These are phyloP conservation scores for Molossus alvarezi DNA, from an alignment of 2,797 vertebrate genomes.

Conservation along the genomic window DNA sequence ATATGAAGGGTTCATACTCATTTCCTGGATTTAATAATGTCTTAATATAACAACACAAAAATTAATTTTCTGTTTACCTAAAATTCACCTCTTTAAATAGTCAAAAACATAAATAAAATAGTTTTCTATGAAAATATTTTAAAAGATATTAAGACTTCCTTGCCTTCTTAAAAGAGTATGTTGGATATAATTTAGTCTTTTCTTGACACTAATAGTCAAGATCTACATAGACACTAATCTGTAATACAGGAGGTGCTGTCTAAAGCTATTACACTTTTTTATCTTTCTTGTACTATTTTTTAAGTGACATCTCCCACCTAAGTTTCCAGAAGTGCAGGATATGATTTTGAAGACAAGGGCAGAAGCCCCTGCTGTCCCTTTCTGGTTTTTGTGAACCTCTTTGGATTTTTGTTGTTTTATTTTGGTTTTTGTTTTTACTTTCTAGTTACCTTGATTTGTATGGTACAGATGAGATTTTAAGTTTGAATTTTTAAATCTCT, in stretches of 20 bases:
- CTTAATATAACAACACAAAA: slow-evolving; percentile 37
- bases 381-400: not conserved
- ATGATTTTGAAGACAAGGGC: not conserved
- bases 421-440: not conserved
- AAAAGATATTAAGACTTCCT: not conserved
- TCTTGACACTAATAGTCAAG: not conserved
- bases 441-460: not conserved
- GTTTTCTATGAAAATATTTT: slow-evolving; percentile 22
- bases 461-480: not conserved
- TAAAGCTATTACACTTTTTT: not conserved
- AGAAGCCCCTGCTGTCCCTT: not conserved
- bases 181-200: slow-evolving; percentile 25
- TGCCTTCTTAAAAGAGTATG: not conserved
- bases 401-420: not conserved
- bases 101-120: slow-evolving; percentile 58
- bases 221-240: not conserved
- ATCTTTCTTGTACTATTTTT: not conserved
- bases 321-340: not conserved
- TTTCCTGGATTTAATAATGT: slow-evolving; percentile 17
- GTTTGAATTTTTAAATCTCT: not conserved
- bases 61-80: slow-evolving; percentile 23
- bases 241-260: not conserved
- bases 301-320: not conserved
- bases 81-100: slow-evolving; percentile 40
- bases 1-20: not conserved